phyloP scores from a whole-genome alignment of 2,113 vertebrate species.

The Perognathus longimembris region DNA sequence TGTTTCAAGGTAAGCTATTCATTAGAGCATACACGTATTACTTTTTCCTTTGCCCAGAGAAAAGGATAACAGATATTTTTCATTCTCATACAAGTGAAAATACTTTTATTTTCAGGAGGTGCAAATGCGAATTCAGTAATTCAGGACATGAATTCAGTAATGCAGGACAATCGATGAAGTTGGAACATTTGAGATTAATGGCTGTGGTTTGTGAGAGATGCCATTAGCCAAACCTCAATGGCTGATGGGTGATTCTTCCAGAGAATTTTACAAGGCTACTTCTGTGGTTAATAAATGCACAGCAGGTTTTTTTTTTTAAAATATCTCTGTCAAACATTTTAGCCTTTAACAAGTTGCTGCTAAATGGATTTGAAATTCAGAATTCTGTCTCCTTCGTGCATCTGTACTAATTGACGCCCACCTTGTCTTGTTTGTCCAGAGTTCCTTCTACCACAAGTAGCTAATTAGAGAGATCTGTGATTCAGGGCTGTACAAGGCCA shows the following conservation, averaged over 20 bases:
- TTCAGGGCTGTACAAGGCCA: background rate
- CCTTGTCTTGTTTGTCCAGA: background rate
- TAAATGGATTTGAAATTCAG: conserved; percentile 52
- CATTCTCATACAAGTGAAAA: background rate
- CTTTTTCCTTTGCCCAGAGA: background rate
- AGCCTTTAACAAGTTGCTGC: conserved; percentile 27
- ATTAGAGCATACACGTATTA: background rate
- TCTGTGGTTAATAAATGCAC: background rate
- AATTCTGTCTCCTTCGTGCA: conserved; percentile 13
- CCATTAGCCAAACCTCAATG: background rate
- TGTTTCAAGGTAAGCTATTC: background rate
- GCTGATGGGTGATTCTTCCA: background rate
- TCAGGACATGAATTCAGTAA: conserved; percentile 6
- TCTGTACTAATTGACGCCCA: background rate
- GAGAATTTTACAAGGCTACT: background rate
- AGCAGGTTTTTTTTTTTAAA: conserved; percentile 14
- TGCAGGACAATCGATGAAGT: background rate
- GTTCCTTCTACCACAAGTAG: conserved; percentile 10
- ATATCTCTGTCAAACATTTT: background rate
- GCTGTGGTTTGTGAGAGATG: background rate
- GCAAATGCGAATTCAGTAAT: background rate
- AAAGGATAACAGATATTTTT: background rate
- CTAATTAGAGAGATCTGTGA: conserved; percentile 21
- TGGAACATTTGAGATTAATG: background rate
- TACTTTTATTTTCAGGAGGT: conserved; percentile 3